Percentiles rank a stretch among this genome's conserved stretches.
These are phyloP conservation scores for Dryas iulia DNA, from an alignment of 1,140 invertebrate species.

Conservation along the genomic window DNA sequence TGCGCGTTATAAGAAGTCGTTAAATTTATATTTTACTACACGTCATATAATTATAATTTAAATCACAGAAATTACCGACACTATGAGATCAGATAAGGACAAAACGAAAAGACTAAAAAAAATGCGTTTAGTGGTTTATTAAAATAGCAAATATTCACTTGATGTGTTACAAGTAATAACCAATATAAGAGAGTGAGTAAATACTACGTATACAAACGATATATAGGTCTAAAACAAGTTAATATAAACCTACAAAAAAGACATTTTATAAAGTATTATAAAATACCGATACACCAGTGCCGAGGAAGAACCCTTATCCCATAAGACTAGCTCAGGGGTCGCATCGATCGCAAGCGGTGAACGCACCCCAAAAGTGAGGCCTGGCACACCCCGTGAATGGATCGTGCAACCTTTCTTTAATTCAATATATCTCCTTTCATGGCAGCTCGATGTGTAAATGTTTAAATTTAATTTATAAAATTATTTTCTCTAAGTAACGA, in stretches of 20 bases:
- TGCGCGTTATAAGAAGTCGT: conserved; percentile 24
- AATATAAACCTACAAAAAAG: too few relatives aligned
- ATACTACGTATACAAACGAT: too few relatives aligned
- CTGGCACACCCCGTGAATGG: conserved; percentile 44
- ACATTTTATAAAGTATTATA: background rate
- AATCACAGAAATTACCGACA: background rate
- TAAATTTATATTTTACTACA: conserved; percentile 9
- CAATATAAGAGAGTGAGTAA: too few relatives aligned
- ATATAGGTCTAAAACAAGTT: too few relatives aligned
- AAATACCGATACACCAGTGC: background rate
- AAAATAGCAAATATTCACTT: background rate
- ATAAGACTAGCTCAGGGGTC: conserved; percentile 19
- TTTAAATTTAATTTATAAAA: background rate
- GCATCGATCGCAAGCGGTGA: conserved; percentile 69
- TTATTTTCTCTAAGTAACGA: background rate
- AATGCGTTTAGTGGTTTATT: too few relatives aligned
- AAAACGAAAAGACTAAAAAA: background rate
- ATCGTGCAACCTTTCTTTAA: conserved; percentile 39
- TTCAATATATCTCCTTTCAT: background rate
- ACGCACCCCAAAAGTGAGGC: conserved; percentile 60
- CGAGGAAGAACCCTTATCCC: conserved; percentile 18
- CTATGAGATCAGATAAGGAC: background rate
- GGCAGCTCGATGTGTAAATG: background rate
- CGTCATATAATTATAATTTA: too few relatives aligned
- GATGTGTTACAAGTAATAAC: background rate